Evolutionary conservation across 2,113 vertebrate genomes (phyloP), one percentile per base, ranked within the genome.

Genomic region (Acanthisitta chloris): DNA sequence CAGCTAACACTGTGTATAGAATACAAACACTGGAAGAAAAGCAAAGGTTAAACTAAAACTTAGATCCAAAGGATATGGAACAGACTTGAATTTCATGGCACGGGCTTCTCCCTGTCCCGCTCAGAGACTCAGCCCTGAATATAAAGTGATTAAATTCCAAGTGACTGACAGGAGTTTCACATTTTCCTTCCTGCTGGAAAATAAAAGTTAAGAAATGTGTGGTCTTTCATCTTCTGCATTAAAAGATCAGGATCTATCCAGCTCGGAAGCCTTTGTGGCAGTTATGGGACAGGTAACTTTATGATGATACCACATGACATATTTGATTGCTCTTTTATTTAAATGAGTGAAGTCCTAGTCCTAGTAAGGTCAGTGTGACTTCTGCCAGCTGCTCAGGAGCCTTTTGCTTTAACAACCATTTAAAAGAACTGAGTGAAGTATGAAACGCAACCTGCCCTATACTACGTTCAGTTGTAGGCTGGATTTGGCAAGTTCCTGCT

Each of bases 391-490:
- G 17, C 38, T 87, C 42, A 52, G 33, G 24, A 87, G 45, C 17
- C 29, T 52, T 83, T 85, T 87, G 31, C 38, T 84, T 82, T 91
- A 70, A 28, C 54, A 85, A 26, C 19, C 13, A 9, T 85, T 69
- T 33, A 82, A n/a, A 28, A 73, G 61, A 81, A 54, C 20, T 3
- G 25, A 90, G n/a, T 33, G 17, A 79, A 96, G 54, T n/a, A 25
- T 29, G 45, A 81, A 93, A 52, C 1, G 3, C 45, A 73, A 42
- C 15, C 33, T 88, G 49, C 31, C 2, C 0, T 33, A 20, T 0
- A 0, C 24, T 20, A 21, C 18, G 28, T 64, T 85, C 0, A 0
- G 17, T 20, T 66, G 12, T 24, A 23, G 55, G 12, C 33, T 51
- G 57, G 38, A 26, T 49, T 67, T 86, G n/a, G 36, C 24, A 83